Evolutionary conservation across 2,888 invertebrate species (phyloP), one percentile per base, ranked within the genome.

Genomic region (Podabrus alpinus): DNA sequence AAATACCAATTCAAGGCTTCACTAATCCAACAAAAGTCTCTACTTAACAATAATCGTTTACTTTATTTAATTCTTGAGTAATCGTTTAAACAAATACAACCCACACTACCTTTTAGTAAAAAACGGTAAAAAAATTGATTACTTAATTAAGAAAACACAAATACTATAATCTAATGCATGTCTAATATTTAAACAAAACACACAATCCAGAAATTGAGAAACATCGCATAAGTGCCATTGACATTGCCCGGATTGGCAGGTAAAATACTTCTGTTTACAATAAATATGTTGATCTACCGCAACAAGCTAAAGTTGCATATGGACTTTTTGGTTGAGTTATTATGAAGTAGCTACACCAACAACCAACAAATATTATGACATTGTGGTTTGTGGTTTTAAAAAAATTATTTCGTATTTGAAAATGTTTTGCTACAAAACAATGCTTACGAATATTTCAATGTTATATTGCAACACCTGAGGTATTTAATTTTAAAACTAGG

Each of bases 241-340:
- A 73, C 75, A 73, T 76, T 76, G 68, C 71, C 72, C 69, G 69
- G 72, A 64, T 59, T 71, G 69, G 15, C 62, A 59, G 24, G 66
- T 73, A 62, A 69, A 73, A 68, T 72, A 76, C 73, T 68, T 73
- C 68, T 73, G 71, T 68, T 66, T 62, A 66, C 62, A 66, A 73
- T 73, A 76, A 70, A 73, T 73, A 29, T 68, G 59, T 69, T 73
- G 73, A 76, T 73, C 73, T 71, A 64, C 68, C 64, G 60, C 45
- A 71, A 70, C 61, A 17, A 15, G 16, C 15, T 60, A 60, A 15
- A 73, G 3, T 68, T 69, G n/a, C 17, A 59, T 64, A 73, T 73
- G 24, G 61, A 68, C 19, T 72, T 67, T 68, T 19, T 45, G 45
- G 45, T 45, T 45, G 45, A 45, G n/a, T 45, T 45, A 5, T n/a